Conservation (phyloP, 1,140 invertebrate genomes). For the Nymphalis io region DNA sequence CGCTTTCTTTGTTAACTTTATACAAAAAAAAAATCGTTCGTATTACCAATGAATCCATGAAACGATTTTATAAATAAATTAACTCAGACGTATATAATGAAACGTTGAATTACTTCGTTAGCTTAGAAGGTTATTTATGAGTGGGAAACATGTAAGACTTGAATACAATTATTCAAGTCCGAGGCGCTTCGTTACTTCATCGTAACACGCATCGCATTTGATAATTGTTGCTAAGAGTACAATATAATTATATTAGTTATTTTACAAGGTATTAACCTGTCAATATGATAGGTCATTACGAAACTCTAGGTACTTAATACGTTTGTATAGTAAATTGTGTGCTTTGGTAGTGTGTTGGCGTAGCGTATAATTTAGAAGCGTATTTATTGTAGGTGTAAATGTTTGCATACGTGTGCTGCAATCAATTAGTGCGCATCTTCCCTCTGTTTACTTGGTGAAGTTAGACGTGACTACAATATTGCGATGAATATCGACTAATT, state of each 20-base stretch:
- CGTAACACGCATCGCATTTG: slow-evolving; percentile 14
- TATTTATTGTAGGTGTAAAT: slow-evolving; percentile 40
- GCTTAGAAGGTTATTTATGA: slow-evolving; percentile 22
- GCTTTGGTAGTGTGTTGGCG: slow-evolving; percentile 5
- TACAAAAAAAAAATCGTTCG: slow-evolving; percentile 25
- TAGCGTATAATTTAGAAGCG: slow-evolving; percentile 3
- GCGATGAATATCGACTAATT: slow-evolving; percentile 42
- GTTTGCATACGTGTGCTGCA: slow-evolving; percentile 53
- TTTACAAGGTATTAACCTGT: slow-evolving; percentile 4
- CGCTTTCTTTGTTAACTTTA: slow-evolving; percentile 62
- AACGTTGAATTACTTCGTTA: slow-evolving; percentile 26
- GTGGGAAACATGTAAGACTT: slow-evolving; percentile 20
- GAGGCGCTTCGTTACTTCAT: slow-evolving; percentile 4
- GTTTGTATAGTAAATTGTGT: slow-evolving; percentile 3
- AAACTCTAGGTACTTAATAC: slow-evolving; percentile 12
- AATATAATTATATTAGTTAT: background rate
- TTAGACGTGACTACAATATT: slow-evolving; percentile 45
- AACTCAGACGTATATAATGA: slow-evolving; percentile 21
- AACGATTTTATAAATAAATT: slow-evolving; percentile 29
- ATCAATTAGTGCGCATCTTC: slow-evolving; percentile 55
- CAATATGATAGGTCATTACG: slow-evolving; percentile 9
- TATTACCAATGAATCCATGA: slow-evolving; percentile 15
- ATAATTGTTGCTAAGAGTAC: slow-evolving; percentile 17
- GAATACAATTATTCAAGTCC: background rate
- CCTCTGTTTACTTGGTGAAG: slow-evolving; percentile 46